These are phyloP conservation scores for Chrosomus eos DNA, from an alignment of 2,797 vertebrate genomes.

Conservation along the genomic window DNA sequence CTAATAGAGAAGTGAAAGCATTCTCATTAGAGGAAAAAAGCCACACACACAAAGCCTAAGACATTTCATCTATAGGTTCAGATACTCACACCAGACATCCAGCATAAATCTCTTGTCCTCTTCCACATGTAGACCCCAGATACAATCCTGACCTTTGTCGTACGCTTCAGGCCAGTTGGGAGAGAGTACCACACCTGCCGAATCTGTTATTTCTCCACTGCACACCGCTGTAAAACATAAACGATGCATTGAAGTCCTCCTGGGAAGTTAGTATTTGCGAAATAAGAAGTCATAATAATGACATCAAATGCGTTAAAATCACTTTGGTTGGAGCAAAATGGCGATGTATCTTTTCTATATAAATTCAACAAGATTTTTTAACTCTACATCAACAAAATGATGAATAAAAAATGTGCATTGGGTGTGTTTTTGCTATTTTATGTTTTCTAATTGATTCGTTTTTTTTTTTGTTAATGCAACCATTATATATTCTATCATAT, in stretches of 20 bases:
- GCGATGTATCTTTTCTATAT: not conserved
- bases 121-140: constrained; percentile 97
- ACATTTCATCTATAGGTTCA: constrained; percentile 65
- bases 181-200: constrained; percentile 91
- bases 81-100: constrained; percentile 90
- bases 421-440: not conserved
- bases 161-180: constrained; percentile 98
- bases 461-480: not conserved
- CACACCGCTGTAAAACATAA: constrained; percentile 84
- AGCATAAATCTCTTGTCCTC: constrained; percentile 97
- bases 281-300: not conserved
- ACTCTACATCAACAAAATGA: not conserved
- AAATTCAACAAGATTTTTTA: not conserved
- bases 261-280: not conserved
- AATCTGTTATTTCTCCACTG: constrained; percentile 95
- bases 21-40: constrained; percentile 77
- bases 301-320: not conserved
- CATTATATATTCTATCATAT: not conserved
- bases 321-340: not conserved
- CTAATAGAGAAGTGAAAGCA: constrained; percentile 74
- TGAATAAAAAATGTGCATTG: not conserved
- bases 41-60: constrained; percentile 64
- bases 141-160: constrained; percentile 97
- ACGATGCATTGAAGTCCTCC: not conserved
- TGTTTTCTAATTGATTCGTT: not conserved